Percentiles rank a stretch among this genome's conserved stretches.
Conservation (phyloP, 2,797 vertebrate genomes). For the Xerus rutilus region DNA sequence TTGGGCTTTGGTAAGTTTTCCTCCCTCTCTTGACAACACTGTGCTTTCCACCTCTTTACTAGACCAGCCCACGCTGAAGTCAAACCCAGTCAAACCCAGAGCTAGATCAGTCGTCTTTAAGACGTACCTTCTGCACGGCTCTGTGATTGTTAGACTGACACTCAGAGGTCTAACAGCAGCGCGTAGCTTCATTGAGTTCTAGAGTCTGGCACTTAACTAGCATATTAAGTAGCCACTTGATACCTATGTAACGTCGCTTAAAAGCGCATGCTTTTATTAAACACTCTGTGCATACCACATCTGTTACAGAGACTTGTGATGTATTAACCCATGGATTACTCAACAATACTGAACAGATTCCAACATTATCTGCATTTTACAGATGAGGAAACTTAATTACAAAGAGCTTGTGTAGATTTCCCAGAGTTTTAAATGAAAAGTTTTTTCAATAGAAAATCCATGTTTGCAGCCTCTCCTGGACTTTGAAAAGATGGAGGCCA, state of each 20-base stretch:
- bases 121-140: background rate
- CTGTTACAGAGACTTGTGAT: background rate
- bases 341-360: background rate
- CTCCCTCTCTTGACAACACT: background rate
- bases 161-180: background rate
- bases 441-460: background rate
- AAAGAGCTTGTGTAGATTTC: background rate
- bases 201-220: background rate
- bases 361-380: background rate
- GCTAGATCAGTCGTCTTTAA: background rate
- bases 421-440: background rate
- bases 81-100: background rate
- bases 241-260: background rate
- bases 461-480: background rate
- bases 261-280: background rate
- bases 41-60: too few species aligned
- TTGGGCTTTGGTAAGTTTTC: background rate
- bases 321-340: background rate
- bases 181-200: background rate
- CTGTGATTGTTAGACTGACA: background rate
- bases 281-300: background rate
- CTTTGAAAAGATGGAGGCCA: background rate
- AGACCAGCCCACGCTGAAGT: background rate
- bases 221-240: background rate
- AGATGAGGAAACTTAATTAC: background rate